Base-by-base conservation (phyloP, 2,113 vertebrate genomes). In the Irena cyanogastra region DNA sequence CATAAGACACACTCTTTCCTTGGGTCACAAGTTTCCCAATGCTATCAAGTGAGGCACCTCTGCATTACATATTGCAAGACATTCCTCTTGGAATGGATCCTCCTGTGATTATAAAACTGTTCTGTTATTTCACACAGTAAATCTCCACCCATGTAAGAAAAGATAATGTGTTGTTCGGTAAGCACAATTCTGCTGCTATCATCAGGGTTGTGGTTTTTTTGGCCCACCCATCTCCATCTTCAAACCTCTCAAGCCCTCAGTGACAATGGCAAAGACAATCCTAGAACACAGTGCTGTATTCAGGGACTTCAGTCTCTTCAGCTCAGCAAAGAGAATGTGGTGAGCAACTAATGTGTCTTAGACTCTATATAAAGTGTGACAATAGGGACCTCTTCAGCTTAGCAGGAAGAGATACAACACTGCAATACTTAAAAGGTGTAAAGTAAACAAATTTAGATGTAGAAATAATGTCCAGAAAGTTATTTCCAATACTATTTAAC, bases 191-290 rank as follows among this genome's bases (percentile, higher is more conserved):
- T 69, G 17, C 17, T 59, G 10, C 13, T 75, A 1, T 13, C 1
- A 3, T 44, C 1, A 1, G 20, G 13, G 4, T 6, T 41, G 18
- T 2, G 1, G 2, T 2, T 61, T 39, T 84, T 78, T 41, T 56
- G 35, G 5, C 6, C 11, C 13, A 19, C 8, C 3, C 19, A 6
- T n/a, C 17, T 79, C 10, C 60, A 10, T 8, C 27, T 59, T 39
- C 52, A 87, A 50, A n/a, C 3, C 2, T 75, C 39, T 84, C 30
- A 77, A 70, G 6, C 8, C 26, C 33, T 47, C 24, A 30, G 42
- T 45, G 42, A 41, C 28, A n/a, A 13, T 0, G 16, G 3, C 10
- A 52, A 82, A 63, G 17, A 37, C 0, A 1, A 9, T 77, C 9
- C 20, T 42, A 19, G 39, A 47, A 57, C 76, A 54, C 6, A 27